Conservation (phyloP, 2,797 vertebrate species). For the Tachyglossus aculeatus region DNA sequence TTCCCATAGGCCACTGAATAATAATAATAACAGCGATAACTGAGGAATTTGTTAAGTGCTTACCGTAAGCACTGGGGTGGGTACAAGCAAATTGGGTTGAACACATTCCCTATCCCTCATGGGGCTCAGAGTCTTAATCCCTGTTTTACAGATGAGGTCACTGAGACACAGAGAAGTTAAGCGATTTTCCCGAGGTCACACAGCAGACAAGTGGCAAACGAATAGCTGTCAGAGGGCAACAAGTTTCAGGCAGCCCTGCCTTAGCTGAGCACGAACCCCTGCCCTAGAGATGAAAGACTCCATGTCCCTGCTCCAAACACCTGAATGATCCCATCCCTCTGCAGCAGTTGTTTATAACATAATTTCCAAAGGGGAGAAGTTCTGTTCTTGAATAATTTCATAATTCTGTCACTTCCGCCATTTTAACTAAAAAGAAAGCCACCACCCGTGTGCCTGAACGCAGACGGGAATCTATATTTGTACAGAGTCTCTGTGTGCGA, state of each 20-base stretch:
- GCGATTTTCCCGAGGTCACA: too few species aligned
- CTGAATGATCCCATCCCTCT: background rate
- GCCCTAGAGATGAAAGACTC: slow-evolving; percentile 30
- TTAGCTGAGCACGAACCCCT: slow-evolving; percentile 26
- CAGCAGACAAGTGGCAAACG: too few species aligned
- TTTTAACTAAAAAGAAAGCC: slow-evolving; percentile 7
- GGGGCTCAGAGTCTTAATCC: background rate
- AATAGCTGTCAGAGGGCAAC: slow-evolving; percentile 5
- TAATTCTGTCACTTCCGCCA: slow-evolving; percentile 11
- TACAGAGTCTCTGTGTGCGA: too few species aligned
- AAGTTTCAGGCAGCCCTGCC: slow-evolving; percentile 21
- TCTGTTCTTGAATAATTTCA: slow-evolving; percentile 21
- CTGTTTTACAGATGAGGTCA: too few species aligned
- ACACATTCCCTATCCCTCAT: background rate
- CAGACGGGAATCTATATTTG: too few species aligned
- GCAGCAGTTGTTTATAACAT: background rate
- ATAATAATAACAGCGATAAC: too few species aligned
- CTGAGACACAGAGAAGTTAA: too few species aligned
- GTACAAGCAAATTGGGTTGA: too few species aligned
- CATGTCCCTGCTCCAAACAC: slow-evolving; percentile 20
- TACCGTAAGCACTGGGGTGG: too few species aligned
- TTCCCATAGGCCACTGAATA: too few species aligned
- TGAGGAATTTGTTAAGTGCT: too few species aligned
- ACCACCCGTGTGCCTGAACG: background rate
- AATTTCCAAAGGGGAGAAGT: background rate